Evolutionary conservation across 2,113 vertebrate genomes (phyloP).

Genomic region (Mesitornis unicolor): DNA sequence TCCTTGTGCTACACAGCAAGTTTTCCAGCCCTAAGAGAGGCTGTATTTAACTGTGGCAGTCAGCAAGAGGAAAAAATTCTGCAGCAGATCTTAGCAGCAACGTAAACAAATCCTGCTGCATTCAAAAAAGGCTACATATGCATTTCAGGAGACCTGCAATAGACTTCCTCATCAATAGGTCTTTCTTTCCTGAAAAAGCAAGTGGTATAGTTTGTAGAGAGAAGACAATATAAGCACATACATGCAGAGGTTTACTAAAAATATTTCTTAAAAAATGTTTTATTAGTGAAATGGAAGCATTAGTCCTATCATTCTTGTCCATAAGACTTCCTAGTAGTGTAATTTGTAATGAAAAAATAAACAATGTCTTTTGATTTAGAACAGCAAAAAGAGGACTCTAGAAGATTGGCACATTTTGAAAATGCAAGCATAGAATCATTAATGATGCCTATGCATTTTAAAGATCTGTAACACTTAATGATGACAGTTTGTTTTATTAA

Average conservation of each 20-base stretch:
- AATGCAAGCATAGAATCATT: neutral
- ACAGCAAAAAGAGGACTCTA: neutral
- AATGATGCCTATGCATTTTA: neutral
- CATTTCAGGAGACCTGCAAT: neutral
- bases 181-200: neutral
- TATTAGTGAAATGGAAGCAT: neutral
- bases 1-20: neutral
- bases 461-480: neutral
- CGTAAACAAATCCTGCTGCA: neutral
- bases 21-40: neutral
- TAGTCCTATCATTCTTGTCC: neutral
- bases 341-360: neutral
- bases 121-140: neutral
- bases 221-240: neutral
- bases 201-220: neutral
- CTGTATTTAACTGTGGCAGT: neutral
- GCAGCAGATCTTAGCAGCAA: neutral
- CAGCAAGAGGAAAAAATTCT: neutral
- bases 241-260: rapidly evolving
- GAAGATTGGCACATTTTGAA: neutral
- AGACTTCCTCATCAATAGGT: neutral
- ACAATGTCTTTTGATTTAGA: neutral
- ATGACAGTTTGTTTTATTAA: neutral
- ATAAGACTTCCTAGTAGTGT: neutral
- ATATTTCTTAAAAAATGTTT: neutral